A percentile compares a stretch with the other conserved stretches of the same genome.
Conservation (phyloP, 2,888 invertebrate species). For the Deroplatys truncata region DNA sequence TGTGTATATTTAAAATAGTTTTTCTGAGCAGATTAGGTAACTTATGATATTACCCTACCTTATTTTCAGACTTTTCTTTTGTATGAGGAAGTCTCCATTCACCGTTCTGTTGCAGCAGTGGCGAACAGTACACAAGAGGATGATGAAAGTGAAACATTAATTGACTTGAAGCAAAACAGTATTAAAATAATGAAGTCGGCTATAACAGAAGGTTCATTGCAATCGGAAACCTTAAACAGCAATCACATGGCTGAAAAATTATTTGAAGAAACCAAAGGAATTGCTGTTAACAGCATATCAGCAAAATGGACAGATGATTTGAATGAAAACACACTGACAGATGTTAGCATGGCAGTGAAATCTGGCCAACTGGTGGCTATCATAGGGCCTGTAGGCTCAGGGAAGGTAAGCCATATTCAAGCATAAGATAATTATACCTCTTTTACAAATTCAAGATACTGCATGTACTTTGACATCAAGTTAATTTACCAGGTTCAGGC, state of each 20-base stretch:
- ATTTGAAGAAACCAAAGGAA: constrained; percentile 11
- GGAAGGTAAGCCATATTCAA: constrained; percentile 7
- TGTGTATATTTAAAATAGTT: not conserved
- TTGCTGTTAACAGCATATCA: constrained; percentile 1
- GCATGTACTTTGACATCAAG: too few species aligned
- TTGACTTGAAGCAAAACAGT: not conserved
- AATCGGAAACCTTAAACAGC: not conserved
- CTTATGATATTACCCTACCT: not conserved
- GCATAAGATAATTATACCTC: too few species aligned
- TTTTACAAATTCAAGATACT: too few species aligned
- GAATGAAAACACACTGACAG: constrained; percentile 55
- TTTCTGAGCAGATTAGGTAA: not conserved
- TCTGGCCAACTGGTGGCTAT: constrained; percentile 42
- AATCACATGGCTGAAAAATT: not conserved
- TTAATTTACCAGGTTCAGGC: too few species aligned
- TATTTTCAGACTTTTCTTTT: not conserved
- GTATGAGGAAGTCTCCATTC: not conserved
- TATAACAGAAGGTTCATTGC: not conserved
- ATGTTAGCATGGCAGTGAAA: constrained; percentile 60
- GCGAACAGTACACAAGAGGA: not conserved
- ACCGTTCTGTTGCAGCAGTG: not conserved
- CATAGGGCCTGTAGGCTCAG: constrained; percentile 25
- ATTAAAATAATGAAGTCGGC: too few species aligned
- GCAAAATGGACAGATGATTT: constrained; percentile 34
- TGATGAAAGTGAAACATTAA: not conserved